phyloP scores from a whole-genome alignment of 2,113 vertebrate species.

The Pygoscelis adeliae region DNA sequence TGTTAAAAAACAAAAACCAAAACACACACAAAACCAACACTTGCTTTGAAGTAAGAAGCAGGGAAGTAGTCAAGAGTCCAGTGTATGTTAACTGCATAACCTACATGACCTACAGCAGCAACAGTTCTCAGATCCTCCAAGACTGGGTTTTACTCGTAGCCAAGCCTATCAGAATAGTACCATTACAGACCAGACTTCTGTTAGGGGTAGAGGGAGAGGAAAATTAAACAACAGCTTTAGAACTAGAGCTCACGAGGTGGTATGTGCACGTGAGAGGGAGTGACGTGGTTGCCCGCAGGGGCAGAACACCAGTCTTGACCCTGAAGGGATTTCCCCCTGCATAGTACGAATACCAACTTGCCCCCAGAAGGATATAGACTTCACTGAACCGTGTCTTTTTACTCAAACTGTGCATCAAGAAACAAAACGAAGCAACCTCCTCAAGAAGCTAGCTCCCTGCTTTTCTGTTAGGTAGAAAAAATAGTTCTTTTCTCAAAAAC shows the following conservation, averaged over 20 bases:
- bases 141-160: accelerated
- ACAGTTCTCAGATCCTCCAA: not conserved
- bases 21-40: not conserved
- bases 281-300: accelerated
- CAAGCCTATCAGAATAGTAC: too few relatives aligned
- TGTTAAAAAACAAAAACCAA: not conserved
- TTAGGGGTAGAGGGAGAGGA: not conserved
- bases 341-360: not conserved
- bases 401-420: not conserved
- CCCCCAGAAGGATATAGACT: not conserved
- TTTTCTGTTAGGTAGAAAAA: not conserved
- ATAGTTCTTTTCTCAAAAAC: not conserved
- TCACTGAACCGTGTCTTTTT: not conserved
- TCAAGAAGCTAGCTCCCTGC: not conserved
- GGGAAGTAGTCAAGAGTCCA: not conserved
- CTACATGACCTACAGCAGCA: not conserved
- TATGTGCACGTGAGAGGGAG: accelerated
- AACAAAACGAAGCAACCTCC: not conserved
- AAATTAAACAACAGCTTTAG: not conserved
- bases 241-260: not conserved
- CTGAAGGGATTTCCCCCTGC: not conserved
- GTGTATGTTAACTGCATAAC: not conserved
- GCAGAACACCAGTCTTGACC: too few relatives aligned
- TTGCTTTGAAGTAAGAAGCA: not conserved
- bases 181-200: not conserved